Evolutionary conservation across 2,113 vertebrate species (phyloP), one percentile per base, ranked within the genome.

Genomic region (Salvator merianae): DNA sequence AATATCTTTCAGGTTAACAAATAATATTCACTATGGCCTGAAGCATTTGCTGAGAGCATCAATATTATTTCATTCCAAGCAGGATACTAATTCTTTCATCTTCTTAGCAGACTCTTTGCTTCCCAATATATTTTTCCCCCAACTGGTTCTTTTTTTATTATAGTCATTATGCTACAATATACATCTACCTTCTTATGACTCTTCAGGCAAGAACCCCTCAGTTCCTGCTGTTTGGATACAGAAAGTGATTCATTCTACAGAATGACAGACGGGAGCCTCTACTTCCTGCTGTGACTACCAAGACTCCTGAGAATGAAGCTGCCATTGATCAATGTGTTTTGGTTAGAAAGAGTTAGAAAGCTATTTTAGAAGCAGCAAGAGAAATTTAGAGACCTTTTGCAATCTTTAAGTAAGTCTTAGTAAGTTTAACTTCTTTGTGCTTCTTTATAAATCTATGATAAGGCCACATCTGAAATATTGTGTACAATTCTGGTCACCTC

Each of bases 251-350:
- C 30, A 10, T 26, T 13, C 24, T 47, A 18, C 73, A 50, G 81
- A 81, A 0, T 90, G 81, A 89, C 63, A 72, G 76, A 88, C 86
- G 70, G 66, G 26, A 87, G 62, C 85, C 38, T 13, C 32, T n/a
- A 84, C 53, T 84, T 85, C 47, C 70, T 69, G 5, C 72, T 82
- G 32, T 82, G 38, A 47, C 70, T 66, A 20, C 88, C 88, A 70
- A 63, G 13, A 38, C 47, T 62, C 71, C 73, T 63, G n/a, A 63
- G 43, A 79, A n/a, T 79, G 26, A 83, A 43, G 32, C 65, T 89
- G 86, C 22, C 73, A 91, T 85, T 91, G 74, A 86, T 88, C 84
- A 90, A 77, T 85, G 50, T 85, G 50, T 86, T 65, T 86, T 80
- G 92, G 85, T 77, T 83, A 84, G n/a, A n/a, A n/a, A n/a, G n/a